Conservation (phyloP, 2,113 vertebrate species). For the Passer montanus region DNA sequence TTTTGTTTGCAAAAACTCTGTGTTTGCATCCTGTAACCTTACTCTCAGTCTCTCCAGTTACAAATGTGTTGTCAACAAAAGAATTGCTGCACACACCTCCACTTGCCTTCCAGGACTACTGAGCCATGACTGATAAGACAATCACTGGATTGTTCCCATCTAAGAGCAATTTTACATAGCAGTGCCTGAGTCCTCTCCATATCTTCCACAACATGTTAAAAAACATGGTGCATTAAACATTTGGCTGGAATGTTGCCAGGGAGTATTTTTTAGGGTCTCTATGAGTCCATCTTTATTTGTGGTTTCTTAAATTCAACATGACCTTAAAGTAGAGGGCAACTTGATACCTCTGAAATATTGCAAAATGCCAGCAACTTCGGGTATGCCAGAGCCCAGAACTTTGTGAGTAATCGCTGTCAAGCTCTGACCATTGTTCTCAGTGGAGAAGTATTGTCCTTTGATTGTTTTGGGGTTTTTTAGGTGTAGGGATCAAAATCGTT, state of each 20-base stretch:
- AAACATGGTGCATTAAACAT: background rate
- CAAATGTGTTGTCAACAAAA: background rate
- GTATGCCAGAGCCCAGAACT: background rate
- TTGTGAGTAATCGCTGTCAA: background rate
- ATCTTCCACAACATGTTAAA: background rate
- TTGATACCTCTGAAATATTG: background rate
- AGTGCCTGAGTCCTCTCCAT: background rate
- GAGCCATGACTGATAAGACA: background rate
- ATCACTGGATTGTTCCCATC: background rate
- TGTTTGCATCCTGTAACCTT: background rate
- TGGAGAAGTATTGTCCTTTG: background rate
- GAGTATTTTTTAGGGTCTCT: background rate
- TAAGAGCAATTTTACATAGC: background rate
- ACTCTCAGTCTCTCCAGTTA: background rate
- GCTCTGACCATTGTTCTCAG: background rate
- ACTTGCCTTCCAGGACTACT: background rate
- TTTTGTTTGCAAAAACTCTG: background rate
- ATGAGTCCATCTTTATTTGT: background rate
- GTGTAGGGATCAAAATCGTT: background rate
- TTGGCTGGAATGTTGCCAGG: background rate
- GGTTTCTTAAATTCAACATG: constrained; percentile 1
- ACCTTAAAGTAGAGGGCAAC: background rate
- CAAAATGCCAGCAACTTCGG: background rate
- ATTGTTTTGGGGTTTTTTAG: background rate
- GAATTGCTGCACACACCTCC: background rate